Conservation (phyloP, 2,888 invertebrate genomes). For the Alloscopus bannaensis region DNA sequence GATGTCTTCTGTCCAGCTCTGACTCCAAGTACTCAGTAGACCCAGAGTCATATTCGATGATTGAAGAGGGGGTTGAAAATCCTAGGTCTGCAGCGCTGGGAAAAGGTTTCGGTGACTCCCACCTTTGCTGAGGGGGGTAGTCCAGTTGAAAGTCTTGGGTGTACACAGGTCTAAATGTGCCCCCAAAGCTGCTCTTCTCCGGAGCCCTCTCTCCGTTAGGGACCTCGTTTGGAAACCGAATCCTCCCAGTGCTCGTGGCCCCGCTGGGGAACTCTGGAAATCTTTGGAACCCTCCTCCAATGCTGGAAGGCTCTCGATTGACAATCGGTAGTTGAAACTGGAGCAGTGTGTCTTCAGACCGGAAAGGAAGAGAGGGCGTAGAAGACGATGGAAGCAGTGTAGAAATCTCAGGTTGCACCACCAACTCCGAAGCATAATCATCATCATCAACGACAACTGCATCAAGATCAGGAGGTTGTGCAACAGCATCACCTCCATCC, state of each 20-base stretch:
- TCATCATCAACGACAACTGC: slow-evolving; percentile 1
- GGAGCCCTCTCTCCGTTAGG: not conserved
- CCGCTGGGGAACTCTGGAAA: slow-evolving; percentile 24
- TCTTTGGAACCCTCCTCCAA: slow-evolving; percentile 3
- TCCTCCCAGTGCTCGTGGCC: not conserved
- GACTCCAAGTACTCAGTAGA: slow-evolving; percentile 45
- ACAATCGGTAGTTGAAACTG: slow-evolving; percentile 52
- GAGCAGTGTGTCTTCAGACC: slow-evolving; percentile 7
- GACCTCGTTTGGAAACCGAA: slow-evolving; percentile 24
- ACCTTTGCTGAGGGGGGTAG: slow-evolving; percentile 22
- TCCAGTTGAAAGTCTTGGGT: slow-evolving; percentile 38
- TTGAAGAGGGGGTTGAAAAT: too few species aligned
- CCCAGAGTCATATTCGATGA: slow-evolving; percentile 34
- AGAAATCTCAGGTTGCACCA: not conserved
- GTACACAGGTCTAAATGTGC: slow-evolving; percentile 28
- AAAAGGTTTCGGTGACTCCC: slow-evolving; percentile 36
- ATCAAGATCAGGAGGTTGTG: too few species aligned
- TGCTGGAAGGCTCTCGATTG: slow-evolving; percentile 1
- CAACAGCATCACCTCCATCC: slow-evolving; percentile 5
- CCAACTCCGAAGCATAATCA: too few species aligned
- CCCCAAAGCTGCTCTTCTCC: not conserved
- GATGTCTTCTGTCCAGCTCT: slow-evolving; percentile 46
- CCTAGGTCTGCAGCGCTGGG: not conserved
- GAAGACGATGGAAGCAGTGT: slow-evolving; percentile 32
- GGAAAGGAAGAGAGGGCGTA: not conserved